Conservation (phyloP, 2,888 invertebrate genomes). For the Hanleya hanleyi region DNA sequence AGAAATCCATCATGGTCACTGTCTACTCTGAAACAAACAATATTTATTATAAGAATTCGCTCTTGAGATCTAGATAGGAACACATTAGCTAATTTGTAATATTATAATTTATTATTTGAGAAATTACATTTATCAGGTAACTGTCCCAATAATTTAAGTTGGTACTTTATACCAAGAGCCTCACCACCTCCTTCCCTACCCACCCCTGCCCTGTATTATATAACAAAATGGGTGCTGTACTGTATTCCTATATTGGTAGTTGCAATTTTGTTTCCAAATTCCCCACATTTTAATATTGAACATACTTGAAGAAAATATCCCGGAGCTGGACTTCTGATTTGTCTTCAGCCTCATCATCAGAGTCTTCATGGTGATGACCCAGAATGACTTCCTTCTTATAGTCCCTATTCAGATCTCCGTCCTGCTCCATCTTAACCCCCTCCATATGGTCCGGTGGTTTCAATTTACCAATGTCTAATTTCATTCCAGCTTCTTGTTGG, state of each 20-base stretch:
- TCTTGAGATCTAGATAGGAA: too few relatives aligned
- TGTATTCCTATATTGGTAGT: too few relatives aligned
- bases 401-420: conserved; percentile 75
- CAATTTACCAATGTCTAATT: conserved; percentile 49
- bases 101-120: too few relatives aligned
- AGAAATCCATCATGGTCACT: conserved; percentile 65
- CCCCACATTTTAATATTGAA: too few relatives aligned
- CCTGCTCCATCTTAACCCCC: conserved; percentile 74
- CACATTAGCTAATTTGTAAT: too few relatives aligned
- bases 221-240: too few relatives aligned
- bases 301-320: conserved; percentile 70
- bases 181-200: too few relatives aligned
- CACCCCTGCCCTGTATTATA: too few relatives aligned
- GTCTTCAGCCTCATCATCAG: conserved; percentile 46
- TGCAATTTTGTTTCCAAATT: too few relatives aligned
- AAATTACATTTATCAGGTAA: too few relatives aligned
- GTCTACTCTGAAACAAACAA: conserved; percentile 70
- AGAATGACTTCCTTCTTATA: conserved; percentile 74
- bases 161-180: too few relatives aligned
- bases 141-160: too few relatives aligned
- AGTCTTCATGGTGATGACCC: conserved; percentile 68
- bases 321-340: conserved; percentile 60
- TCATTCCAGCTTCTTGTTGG: neutral
- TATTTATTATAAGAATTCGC: conserved; percentile 2
- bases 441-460: conserved; percentile 74